Evolutionary conservation across 2,797 vertebrate species (phyloP), one percentile per base, ranked within the genome.

Genomic region (Gymnocypris eckloni): DNA sequence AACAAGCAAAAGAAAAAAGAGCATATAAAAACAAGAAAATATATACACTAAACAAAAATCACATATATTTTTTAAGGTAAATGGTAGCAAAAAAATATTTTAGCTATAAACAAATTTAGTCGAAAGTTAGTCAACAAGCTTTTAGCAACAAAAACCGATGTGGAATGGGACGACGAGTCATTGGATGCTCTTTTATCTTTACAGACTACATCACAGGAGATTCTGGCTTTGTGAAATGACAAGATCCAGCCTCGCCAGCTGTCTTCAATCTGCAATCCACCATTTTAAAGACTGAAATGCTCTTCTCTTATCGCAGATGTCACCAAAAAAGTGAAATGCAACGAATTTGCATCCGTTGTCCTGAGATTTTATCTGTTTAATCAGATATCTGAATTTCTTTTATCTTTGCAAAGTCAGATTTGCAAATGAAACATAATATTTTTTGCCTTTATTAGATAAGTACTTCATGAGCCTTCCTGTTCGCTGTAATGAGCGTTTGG

Each of bases 281-380:
- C 45, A 50, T 81, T 52, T 50, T 52, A 67, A 33, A 48, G 64
- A 37, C 79, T 25, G 25, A 50, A 81, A 52, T 2, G 45, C n/a
- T 78, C 16, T 39, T 69, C 73, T 78, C 64, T 39, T 78, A 54
- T 50, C 37, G 48, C 73, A 84, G 82, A 84, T 84, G 82, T 78
- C 73, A 84, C 20, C 73, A 84, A 84, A 82, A 54, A 28, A 2
- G 3, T 71, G 41, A 13, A 37, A 54, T 56, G 37, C n/a, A 43
- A 15, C 0, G 25, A 25, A 64, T 84, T 66, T 50, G 59, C 45
- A 50, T 54, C 22, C 22, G 10, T 77, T 67, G 33, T 76, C 45
- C 28, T 28, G 28, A 66, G 71, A 66, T 48, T 48, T 50, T 13
- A 67, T 37, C 28, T 3, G 5, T 50, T 66, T 52, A n/a, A 69